A percentile compares a stretch with the other conserved stretches of the same genome.
These are phyloP conservation scores for Caranx ignobilis DNA, from an alignment of 2,113 vertebrate species.

Conservation along the genomic window DNA sequence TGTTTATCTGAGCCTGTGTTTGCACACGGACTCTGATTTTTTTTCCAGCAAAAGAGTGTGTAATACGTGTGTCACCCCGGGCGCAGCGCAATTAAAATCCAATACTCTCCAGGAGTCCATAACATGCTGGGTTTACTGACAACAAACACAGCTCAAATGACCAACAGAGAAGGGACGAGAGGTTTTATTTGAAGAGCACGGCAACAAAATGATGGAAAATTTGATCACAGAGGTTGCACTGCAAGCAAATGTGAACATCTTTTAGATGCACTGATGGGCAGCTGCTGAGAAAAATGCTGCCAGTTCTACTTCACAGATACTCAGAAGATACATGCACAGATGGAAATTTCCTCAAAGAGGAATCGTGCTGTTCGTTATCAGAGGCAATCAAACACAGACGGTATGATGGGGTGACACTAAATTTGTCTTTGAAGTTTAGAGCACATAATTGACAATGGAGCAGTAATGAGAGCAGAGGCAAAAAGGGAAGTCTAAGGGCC, in stretches of 20 bases:
- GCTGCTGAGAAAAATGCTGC: conserved; percentile 45
- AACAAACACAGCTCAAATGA: conserved; percentile 62
- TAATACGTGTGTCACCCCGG: conserved; percentile 53
- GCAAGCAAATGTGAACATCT: conserved; percentile 45
- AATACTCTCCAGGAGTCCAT: conserved; percentile 69
- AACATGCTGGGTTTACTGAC: conserved; percentile 70
- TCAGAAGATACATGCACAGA: conserved; percentile 30
- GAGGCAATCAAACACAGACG: conserved; percentile 36
- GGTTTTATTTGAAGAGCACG: conserved; percentile 56
- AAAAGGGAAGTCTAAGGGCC: background rate
- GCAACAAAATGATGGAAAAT: conserved; percentile 64
- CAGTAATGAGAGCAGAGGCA: background rate
- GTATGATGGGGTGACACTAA: conserved; percentile 11
- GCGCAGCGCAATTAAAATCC: conserved; percentile 74
- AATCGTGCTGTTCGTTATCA: conserved; percentile 34
- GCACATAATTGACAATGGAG: conserved; percentile 23
- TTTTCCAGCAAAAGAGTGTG: conserved; percentile 52
- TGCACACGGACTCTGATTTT: conserved; percentile 31
- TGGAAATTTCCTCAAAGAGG: conserved; percentile 28
- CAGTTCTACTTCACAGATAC: conserved; percentile 46
- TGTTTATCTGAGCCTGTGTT: conserved; percentile 24
- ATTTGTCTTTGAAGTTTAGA: conserved; percentile 20
- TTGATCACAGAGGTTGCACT: conserved; percentile 54
- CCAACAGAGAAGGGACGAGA: conserved; percentile 43
- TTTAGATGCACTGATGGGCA: conserved; percentile 42